Percentiles rank a stretch among this genome's conserved stretches.
These are phyloP conservation scores for Sebastes schlegelii DNA, from an alignment of 2,113 vertebrate species.

Conservation along the genomic window DNA sequence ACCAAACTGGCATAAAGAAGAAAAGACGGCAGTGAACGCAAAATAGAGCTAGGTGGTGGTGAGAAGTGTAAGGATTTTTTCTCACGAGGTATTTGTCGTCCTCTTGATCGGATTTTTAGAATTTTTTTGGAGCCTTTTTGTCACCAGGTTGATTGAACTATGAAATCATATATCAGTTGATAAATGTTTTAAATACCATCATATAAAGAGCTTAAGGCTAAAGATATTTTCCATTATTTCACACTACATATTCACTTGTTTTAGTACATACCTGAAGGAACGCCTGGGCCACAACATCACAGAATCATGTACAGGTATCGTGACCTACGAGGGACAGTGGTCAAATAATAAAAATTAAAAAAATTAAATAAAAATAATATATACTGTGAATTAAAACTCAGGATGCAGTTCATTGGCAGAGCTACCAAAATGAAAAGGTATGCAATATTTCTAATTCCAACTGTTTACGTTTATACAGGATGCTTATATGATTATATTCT, in stretches of 20 bases:
- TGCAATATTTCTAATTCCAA: no score
- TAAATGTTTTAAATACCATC: neutral
- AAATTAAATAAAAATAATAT: no score
- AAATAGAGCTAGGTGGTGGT: neutral
- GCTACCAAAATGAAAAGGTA: no score
- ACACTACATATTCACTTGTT: neutral
- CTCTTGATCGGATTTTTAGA: neutral
- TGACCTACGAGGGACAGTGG: no score
- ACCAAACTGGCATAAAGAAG: neutral
- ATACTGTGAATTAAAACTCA: no score
- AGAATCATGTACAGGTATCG: neutral
- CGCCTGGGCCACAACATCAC: neutral
- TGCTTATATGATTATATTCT: neutral
- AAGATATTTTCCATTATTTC: neutral
- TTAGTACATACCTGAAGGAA: neutral
- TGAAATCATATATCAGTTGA: neutral
- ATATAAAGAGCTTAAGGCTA: neutral
- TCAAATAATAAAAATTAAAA: no score
- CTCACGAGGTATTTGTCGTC: neutral
- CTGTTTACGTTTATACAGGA: neutral
- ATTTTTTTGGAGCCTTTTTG: neutral
- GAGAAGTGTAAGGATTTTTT: slow-evolving; percentile 32
- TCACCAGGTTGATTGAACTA: neutral
- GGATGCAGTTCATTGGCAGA: no score
- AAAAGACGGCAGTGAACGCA: slow-evolving; percentile 17